Percentiles rank a stretch among this genome's conserved stretches.
These are phyloP conservation scores for Panthera uncia DNA, from an alignment of 2,113 vertebrate genomes.

Conservation along the genomic window DNA sequence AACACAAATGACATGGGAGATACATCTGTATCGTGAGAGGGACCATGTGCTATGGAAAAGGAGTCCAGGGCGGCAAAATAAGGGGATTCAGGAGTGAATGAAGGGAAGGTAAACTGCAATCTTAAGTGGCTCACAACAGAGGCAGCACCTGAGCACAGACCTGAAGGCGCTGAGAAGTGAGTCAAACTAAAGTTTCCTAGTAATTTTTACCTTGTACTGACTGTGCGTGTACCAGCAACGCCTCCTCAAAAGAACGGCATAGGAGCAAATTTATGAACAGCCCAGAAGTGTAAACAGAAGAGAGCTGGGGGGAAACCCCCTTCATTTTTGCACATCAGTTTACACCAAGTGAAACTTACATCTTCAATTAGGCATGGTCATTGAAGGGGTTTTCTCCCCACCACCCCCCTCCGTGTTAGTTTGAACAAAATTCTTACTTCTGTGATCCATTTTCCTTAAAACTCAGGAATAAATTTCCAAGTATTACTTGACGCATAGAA, in stretches of 20 bases:
- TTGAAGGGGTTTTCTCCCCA: too few species aligned
- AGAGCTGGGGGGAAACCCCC: neutral
- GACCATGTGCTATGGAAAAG: neutral
- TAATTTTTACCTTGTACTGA: neutral
- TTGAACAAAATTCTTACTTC: neutral
- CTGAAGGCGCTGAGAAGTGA: neutral
- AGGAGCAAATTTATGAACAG: neutral
- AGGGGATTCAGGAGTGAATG: neutral
- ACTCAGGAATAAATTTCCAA: neutral
- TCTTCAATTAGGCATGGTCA: neutral
- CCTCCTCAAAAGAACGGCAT: neutral
- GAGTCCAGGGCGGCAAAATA: neutral
- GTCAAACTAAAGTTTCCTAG: neutral
- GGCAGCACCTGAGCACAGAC: neutral
- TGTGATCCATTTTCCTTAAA: conserved; percentile 46
- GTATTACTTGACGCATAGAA: neutral
- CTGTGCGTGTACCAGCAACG: neutral
- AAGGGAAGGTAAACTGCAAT: neutral
- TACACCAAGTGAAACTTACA: neutral
- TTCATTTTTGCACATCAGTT: neutral
- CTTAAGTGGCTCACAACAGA: neutral
- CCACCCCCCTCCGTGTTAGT: neutral
- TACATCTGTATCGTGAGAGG: neutral
- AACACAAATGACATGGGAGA: neutral
- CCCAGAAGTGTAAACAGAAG: neutral